Evolutionary conservation across 2,113 vertebrate genomes (phyloP).

Genomic region (Cygnus buccinator): DNA sequence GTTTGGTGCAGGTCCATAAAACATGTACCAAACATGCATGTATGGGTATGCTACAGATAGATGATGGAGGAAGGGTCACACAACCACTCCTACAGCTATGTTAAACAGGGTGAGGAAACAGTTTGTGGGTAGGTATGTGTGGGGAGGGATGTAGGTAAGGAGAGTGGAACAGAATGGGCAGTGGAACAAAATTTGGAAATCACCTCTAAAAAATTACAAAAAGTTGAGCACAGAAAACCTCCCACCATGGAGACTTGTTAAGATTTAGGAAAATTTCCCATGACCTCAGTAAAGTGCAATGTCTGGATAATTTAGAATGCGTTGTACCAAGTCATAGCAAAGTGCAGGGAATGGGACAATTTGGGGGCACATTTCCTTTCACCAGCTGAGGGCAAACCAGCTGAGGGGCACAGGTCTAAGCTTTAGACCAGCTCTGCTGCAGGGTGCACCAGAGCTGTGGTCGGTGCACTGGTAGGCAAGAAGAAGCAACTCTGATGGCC

Average conservation of each 20-base stretch:
- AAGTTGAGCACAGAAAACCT: background rate
- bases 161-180: background rate
- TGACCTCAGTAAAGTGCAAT: background rate
- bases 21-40: background rate
- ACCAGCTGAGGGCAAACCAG: background rate
- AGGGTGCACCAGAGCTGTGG: accelerated
- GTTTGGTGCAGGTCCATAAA: background rate
- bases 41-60: background rate
- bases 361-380: background rate
- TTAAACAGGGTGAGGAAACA: background rate
- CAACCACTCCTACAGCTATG: background rate
- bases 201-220: background rate
- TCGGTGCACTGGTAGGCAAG: accelerated
- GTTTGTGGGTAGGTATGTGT: background rate
- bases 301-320: background rate
- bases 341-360: background rate
- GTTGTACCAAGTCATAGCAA: background rate
- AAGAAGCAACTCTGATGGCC: background rate
- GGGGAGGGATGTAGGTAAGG: background rate
- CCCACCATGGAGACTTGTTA: background rate
- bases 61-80: background rate
- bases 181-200: background rate
- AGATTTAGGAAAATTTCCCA: background rate
- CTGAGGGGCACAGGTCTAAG: accelerated
- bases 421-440: background rate